Conservation (phyloP, 2,888 invertebrate species). For the Hyppa rectilinea region DNA sequence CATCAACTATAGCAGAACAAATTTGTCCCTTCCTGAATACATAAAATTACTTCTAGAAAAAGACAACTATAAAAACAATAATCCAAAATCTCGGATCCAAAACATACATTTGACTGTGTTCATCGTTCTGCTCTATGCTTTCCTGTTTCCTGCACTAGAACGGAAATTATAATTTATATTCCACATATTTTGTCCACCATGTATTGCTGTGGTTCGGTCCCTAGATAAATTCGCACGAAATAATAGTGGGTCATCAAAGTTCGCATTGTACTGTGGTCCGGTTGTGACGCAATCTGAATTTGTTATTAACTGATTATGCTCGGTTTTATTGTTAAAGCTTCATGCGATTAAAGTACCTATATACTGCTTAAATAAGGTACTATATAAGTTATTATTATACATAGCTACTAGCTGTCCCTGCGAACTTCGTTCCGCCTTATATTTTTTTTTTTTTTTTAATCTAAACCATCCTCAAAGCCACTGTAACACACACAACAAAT, state of each 20-base stretch:
- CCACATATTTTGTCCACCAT: slow-evolving; percentile 59
- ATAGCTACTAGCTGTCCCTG: no score
- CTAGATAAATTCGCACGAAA: slow-evolving; percentile 50
- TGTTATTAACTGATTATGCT: slow-evolving; percentile 17
- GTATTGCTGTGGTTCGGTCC: slow-evolving; percentile 47
- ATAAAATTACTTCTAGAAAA: slow-evolving; percentile 24
- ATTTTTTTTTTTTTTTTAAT: no score
- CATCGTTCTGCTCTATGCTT: slow-evolving; percentile 48
- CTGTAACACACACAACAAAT: no score
- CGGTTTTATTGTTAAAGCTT: slow-evolving; percentile 9
- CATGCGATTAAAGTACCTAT: background rate
- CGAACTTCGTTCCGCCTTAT: no score
- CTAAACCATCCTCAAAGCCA: no score
- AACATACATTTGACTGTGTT: slow-evolving; percentile 35
- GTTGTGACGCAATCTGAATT: slow-evolving; percentile 26
- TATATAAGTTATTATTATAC: background rate
- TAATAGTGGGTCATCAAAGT: slow-evolving; percentile 40
- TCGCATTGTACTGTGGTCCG: background rate
- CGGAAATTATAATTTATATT: slow-evolving; percentile 67
- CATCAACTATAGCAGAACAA: background rate
- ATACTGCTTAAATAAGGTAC: background rate
- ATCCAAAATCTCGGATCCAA: slow-evolving; percentile 20
- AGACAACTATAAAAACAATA: slow-evolving; percentile 20
- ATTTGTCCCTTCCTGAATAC: background rate
- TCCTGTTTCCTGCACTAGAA: slow-evolving; percentile 46